A percentile compares a stretch with the other conserved stretches of the same genome.
phyloP scores from a whole-genome alignment of 2,888 invertebrate genomes.

The Actias luna region DNA sequence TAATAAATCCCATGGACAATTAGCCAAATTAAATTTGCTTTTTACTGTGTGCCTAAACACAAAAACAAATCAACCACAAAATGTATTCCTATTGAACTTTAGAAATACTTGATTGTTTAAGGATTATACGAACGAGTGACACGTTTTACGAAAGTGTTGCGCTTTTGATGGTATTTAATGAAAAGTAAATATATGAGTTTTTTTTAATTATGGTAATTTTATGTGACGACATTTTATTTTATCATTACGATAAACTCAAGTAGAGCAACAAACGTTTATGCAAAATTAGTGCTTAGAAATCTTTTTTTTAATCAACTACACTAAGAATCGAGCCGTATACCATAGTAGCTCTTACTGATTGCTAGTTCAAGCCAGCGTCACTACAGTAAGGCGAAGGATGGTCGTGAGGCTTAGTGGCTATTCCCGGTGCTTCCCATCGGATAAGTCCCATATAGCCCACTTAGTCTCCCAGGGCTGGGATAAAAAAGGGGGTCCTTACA shows the following conservation, averaged over 20 bases:
- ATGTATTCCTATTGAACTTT: slow-evolving; percentile 55
- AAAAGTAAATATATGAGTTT: background rate
- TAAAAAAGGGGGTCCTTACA: too few relatives aligned
- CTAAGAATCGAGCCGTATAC: too few relatives aligned
- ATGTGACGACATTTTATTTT: background rate
- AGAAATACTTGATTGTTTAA: slow-evolving; percentile 35
- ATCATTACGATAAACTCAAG: background rate
- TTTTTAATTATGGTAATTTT: background rate
- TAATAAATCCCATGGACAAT: slow-evolving; percentile 52
- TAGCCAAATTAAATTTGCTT: slow-evolving; percentile 37
- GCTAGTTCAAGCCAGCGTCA: too few relatives aligned
- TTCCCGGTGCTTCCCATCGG: too few relatives aligned
- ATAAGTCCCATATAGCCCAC: too few relatives aligned
- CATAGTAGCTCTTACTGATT: too few relatives aligned
- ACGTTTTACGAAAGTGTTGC: slow-evolving; percentile 19
- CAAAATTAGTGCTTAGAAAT: too few relatives aligned
- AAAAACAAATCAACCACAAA: slow-evolving; percentile 39
- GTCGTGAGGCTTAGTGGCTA: too few relatives aligned
- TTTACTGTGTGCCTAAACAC: slow-evolving; percentile 31
- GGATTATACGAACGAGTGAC: slow-evolving; percentile 22
- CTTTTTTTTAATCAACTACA: too few relatives aligned
- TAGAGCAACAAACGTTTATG: too few relatives aligned
- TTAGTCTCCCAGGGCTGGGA: too few relatives aligned
- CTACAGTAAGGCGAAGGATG: too few relatives aligned
- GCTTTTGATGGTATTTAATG: background rate